Percentiles rank a stretch among this genome's conserved stretches.
phyloP scores from a whole-genome alignment of 2,113 vertebrate genomes.

The Microcebus murinus region DNA sequence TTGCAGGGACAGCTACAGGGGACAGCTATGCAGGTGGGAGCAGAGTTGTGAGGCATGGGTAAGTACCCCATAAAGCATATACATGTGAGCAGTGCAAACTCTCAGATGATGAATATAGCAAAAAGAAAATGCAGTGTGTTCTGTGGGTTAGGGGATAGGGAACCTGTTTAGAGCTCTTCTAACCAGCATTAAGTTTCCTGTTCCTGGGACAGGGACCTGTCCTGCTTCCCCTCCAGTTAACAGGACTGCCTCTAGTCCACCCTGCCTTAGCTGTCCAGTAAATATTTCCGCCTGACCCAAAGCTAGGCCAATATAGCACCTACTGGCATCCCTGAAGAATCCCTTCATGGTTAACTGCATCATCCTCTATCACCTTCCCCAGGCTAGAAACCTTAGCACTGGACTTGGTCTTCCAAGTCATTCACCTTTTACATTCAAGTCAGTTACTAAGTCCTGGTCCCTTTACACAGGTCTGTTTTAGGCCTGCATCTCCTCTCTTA shows the following conservation, averaged over 20 bases:
- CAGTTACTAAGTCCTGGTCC: neutral
- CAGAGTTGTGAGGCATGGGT: neutral
- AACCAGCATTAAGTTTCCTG: neutral
- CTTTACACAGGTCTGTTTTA: neutral
- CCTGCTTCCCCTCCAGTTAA: neutral
- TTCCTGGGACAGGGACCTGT: neutral
- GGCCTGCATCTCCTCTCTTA: neutral
- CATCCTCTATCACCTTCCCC: neutral
- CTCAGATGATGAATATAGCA: neutral
- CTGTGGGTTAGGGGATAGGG: neutral
- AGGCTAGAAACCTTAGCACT: neutral
- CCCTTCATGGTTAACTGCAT: neutral
- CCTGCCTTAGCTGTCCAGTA: neutral
- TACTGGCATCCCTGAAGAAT: neutral
- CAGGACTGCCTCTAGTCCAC: neutral
- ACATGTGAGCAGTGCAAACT: neutral
- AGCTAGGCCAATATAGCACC: neutral
- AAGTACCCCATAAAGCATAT: neutral
- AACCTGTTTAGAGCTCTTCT: neutral
- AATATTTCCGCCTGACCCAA: constrained; percentile 9
- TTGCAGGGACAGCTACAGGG: neutral
- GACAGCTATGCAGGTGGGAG: neutral
- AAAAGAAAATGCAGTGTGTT: neutral
- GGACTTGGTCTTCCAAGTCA: neutral
- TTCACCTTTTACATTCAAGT: neutral